These are phyloP conservation scores for Pao palembangensis DNA, from an alignment of 2,113 vertebrate genomes.

Conservation along the genomic window DNA sequence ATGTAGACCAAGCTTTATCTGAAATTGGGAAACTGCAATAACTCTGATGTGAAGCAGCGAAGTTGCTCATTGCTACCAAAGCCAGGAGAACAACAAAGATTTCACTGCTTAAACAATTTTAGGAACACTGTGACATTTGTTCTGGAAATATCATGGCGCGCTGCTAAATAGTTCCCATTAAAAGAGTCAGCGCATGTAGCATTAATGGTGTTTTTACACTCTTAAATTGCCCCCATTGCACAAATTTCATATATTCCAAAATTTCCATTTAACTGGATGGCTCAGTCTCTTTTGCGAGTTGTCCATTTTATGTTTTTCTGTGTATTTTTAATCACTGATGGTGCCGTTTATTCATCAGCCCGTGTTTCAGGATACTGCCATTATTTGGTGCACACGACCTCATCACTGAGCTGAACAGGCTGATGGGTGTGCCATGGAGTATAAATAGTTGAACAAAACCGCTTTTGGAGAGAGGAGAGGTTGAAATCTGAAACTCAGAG, in stretches of 20 bases:
- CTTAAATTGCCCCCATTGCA: no score
- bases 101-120: constrained; percentile 31
- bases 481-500: constrained; percentile 43
- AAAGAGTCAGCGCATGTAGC: neutral
- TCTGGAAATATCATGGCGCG: neutral
- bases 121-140: neutral
- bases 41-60: constrained; percentile 5
- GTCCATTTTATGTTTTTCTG: neutral
- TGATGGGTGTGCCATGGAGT: constrained; percentile 8
- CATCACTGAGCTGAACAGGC: constrained; percentile 6
- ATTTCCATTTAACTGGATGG: no score
- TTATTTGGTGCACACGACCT: neutral
- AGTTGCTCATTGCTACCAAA: constrained; percentile 15
- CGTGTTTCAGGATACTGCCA: neutral
- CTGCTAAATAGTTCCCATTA: neutral
- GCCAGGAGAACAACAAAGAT: constrained; percentile 15
- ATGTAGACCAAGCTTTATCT: neutral
- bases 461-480: constrained; percentile 30
- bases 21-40: constrained; percentile 14
- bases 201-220: no score
- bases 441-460: constrained; percentile 60
- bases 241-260: no score
- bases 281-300: no score
- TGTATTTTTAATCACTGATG: neutral
- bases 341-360: neutral